Evolutionary conservation across 1,140 invertebrate species (phyloP), one percentile per base, ranked within the genome.

Genomic region (Euura lappo): DNA sequence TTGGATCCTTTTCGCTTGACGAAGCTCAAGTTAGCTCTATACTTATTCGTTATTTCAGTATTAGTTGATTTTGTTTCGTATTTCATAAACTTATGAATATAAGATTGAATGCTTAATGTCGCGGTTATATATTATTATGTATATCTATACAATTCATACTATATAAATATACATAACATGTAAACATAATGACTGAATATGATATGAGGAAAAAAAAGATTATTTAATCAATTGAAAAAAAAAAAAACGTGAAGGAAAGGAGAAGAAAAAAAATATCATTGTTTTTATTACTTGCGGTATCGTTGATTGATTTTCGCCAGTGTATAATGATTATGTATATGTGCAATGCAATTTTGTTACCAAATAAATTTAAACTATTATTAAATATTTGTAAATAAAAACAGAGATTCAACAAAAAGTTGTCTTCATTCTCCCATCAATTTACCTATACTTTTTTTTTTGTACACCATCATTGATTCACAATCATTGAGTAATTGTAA

Each of bases 291-390:
- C 73, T 72, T 72, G 74, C 69, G 75, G 74, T 72, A 76, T 83
- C 80, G 80, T 82, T 84, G 75, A 79, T 77, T 78, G 3, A 75
- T 77, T 83, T 70, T 82, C 74, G 74, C 78, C 72, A 78, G 77
- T 82, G 80, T 42, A 82, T 65, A 72, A 79, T 79, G 73, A 80
- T 82, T 84, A 76, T 82, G 78, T 79, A 80, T 77, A 78, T 80
- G 79, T 83, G 82, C 78, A 83, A 83, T 82, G 78, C 74, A 82
- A 81, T 84, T 84, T 84, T 84, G 82, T 84, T 84, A 84, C 81
- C 74, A 70, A 80, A 66, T 80, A 81, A 77, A 81, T n/a, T 60
- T 79, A 79, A 81, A 79, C 73, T 72, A 83, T 78, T 79, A 78
- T 78, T 74, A 70, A 78, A 81, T 77, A 83, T 84, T 84, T 84